Evolutionary conservation across 2,113 vertebrate genomes (phyloP).

Genomic region (Mastomys natalensis): DNA sequence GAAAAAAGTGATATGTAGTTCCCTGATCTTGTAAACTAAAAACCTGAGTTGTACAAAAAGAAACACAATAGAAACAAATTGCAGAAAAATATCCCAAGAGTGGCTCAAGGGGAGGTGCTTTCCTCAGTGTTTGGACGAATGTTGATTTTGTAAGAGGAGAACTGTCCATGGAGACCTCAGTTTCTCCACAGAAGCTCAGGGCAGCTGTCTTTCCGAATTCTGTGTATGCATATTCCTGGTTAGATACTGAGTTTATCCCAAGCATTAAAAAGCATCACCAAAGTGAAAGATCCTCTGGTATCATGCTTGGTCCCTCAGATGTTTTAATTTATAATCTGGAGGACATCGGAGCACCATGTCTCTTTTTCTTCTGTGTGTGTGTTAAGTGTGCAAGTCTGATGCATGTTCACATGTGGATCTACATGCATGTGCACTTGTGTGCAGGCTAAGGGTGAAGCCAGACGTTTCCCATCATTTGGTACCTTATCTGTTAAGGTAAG

Average conservation of each 20-base stretch:
- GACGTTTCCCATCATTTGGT: background rate
- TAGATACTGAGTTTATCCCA: background rate
- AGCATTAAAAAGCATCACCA: background rate
- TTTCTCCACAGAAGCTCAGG: background rate
- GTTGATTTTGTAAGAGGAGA: constrained; percentile 7
- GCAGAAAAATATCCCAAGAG: background rate
- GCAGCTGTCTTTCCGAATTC: background rate
- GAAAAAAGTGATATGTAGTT: background rate
- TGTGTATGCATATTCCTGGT: background rate
- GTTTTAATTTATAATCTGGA: background rate
- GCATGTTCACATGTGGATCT: background rate
- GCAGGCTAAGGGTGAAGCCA: background rate
- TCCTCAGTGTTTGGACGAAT: background rate
- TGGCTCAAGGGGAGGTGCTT: background rate
- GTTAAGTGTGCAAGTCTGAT: background rate
- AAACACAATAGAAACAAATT: background rate
- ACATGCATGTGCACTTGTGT: background rate
- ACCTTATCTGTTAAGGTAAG: background rate
- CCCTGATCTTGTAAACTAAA: constrained; percentile 9
- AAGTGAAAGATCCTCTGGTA: background rate
- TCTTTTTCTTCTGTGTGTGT: background rate
- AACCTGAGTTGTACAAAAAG: background rate
- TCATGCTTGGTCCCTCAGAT: background rate
- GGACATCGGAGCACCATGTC: background rate
- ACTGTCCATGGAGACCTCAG: background rate